Conservation (phyloP, 2,113 vertebrate species). For the Microcebus jonahi region DNA sequence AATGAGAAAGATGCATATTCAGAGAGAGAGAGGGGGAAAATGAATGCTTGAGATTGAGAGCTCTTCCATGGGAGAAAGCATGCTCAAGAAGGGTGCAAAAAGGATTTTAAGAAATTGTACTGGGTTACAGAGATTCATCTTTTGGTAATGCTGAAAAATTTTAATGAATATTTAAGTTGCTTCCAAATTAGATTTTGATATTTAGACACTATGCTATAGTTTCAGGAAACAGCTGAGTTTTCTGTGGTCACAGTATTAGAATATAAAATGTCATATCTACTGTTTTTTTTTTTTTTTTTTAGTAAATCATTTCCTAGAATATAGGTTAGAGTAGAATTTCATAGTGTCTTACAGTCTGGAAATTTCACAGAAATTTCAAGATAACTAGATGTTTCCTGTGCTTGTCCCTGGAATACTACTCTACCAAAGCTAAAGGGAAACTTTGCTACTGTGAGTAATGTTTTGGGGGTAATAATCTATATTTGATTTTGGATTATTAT, state of each 20-base stretch:
- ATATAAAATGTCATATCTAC: neutral
- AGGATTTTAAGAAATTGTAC: neutral
- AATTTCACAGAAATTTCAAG: slow-evolving; percentile 37
- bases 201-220: neutral
- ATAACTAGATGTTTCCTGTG: neutral
- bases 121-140: neutral
- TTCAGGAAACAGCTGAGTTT: neutral
- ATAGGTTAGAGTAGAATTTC: neutral
- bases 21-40: neutral
- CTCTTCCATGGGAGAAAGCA: neutral
- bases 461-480: neutral
- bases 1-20: neutral
- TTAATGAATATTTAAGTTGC: slow-evolving; percentile 23
- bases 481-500: neutral
- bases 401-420: neutral
- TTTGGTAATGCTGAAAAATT: neutral
- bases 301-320: neutral
- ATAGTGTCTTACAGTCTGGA: neutral
- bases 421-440: neutral
- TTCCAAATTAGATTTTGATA: neutral
- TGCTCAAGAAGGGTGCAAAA: neutral
- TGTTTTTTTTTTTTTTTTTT: neutral
- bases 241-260: neutral
- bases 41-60: neutral
- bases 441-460: neutral